A percentile compares a stretch with the other conserved stretches of the same genome.
These are phyloP conservation scores for Drosophila antonietae DNA, from an alignment of 2,888 invertebrate genomes.

Conservation along the genomic window DNA sequence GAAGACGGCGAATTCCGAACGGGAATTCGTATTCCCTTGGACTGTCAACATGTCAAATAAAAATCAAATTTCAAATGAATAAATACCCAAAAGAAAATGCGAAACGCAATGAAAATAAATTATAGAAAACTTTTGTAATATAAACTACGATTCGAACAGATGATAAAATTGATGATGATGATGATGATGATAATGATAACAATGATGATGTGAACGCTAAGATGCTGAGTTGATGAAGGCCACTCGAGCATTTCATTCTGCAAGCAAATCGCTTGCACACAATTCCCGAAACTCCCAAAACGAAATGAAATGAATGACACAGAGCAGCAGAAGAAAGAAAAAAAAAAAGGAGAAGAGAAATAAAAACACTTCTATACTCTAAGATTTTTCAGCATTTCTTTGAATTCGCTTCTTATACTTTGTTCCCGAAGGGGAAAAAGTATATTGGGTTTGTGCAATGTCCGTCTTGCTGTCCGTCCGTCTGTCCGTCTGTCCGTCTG, in stretches of 20 bases:
- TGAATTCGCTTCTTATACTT: constrained; percentile 6
- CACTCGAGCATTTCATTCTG: constrained; percentile 51
- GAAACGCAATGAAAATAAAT: constrained; percentile 78
- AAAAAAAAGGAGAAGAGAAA: background rate
- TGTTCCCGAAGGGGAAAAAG: too few relatives aligned
- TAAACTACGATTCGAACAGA: constrained; percentile 64
- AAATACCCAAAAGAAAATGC: constrained; percentile 65
- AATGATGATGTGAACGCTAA: constrained; percentile 12
- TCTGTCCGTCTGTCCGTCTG: too few relatives aligned
- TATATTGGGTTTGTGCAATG: too few relatives aligned
- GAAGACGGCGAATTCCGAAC: constrained; percentile 18
- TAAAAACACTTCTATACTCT: constrained; percentile 22
- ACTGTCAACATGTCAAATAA: constrained; percentile 79
- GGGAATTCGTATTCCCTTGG: constrained; percentile 52
- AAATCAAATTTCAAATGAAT: constrained; percentile 80
- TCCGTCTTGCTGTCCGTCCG: too few relatives aligned
- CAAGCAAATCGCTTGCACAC: constrained; percentile 66
- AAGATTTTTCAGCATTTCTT: constrained; percentile 11
- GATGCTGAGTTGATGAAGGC: constrained; percentile 27
- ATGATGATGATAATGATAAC: constrained; percentile 1
- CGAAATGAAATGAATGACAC: constrained; percentile 49
- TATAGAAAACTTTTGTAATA: constrained; percentile 76
- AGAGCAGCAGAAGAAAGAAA: constrained; percentile 18
- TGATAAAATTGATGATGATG: constrained; percentile 15
- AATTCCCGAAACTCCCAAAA: constrained; percentile 67